A percentile compares a stretch with the other conserved stretches of the same genome.
These are phyloP conservation scores for Allacma fusca DNA, from an alignment of 2,888 invertebrate species.

Conservation along the genomic window DNA sequence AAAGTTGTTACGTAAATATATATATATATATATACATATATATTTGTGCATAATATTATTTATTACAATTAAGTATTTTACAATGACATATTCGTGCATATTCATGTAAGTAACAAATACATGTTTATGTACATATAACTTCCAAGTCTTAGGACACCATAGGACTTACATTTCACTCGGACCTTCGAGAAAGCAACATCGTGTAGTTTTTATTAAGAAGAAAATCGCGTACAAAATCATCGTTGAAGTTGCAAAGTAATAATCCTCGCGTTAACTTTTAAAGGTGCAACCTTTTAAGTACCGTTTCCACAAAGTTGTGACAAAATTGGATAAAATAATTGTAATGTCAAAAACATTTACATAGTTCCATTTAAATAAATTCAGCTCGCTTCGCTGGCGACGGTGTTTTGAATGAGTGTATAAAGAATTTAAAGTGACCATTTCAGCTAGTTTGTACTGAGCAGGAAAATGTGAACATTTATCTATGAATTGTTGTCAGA, in stretches of 20 bases:
- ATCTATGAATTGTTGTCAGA: not conserved
- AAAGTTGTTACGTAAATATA: not conserved
- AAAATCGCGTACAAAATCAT: not conserved
- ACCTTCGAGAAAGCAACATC: not conserved
- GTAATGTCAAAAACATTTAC: not conserved
- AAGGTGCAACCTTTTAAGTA: not conserved
- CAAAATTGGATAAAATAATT: not conserved
- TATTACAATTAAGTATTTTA: conserved; percentile 23
- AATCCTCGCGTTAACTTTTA: not conserved
- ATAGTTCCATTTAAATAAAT: not conserved
- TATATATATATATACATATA: not conserved
- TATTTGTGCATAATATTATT: not conserved
- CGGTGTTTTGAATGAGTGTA: conserved; percentile 17
- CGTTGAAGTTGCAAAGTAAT: not conserved
- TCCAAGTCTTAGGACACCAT: not conserved
- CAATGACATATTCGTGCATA: conserved; percentile 1
- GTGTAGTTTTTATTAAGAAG: not conserved
- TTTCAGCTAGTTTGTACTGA: not conserved
- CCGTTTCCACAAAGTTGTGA: not conserved
- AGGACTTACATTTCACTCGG: conserved; percentile 3
- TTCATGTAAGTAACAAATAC: not conserved
- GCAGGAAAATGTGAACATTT: not conserved
- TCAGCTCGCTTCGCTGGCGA: conserved; percentile 26
- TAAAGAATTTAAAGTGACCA: not conserved
- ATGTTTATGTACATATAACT: conserved; percentile 3